Evolutionary conservation across 1,140 invertebrate genomes (phyloP).

Genomic region (Rhyzopertha dominica): DNA sequence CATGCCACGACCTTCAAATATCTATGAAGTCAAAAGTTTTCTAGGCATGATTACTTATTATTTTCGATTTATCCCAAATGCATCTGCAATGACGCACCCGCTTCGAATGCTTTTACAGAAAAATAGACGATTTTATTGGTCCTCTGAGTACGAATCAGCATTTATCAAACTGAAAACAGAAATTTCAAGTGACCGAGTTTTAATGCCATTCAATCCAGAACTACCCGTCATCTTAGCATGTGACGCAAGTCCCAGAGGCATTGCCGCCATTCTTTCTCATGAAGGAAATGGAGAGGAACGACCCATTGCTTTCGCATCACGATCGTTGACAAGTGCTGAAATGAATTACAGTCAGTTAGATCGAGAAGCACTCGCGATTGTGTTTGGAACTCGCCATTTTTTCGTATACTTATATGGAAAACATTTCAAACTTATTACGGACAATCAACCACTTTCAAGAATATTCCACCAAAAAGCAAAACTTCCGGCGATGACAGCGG

Average conservation of each 20-base stretch:
- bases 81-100: background rate
- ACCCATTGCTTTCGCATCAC: conserved; percentile 24
- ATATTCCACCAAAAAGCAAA: conserved; percentile 44
- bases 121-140: conserved; percentile 2
- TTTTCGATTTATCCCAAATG: conserved; percentile 3
- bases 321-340: conserved; percentile 17
- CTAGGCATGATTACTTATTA: background rate
- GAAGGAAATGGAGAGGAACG: conserved; percentile 9
- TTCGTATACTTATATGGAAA: conserved; percentile 48
- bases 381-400: conserved; percentile 37
- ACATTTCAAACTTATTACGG: conserved; percentile 47
- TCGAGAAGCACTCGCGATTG: conserved; percentile 24
- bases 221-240: too few relatives aligned
- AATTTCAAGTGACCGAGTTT: too few relatives aligned
- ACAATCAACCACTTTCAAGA: conserved; percentile 46
- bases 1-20: too few relatives aligned
- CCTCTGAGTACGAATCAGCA: background rate
- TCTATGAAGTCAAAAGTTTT: too few relatives aligned
- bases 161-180: background rate
- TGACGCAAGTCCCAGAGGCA: too few relatives aligned
- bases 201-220: too few relatives aligned
- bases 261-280: too few relatives aligned
- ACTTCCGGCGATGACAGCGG: too few relatives aligned
- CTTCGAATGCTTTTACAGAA: background rate
- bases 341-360: conserved; percentile 27